A percentile compares a stretch with the other conserved stretches of the same genome.
Evolutionary conservation across 2,113 vertebrate species (phyloP).

Genomic region (Xiphophorus couchianus): DNA sequence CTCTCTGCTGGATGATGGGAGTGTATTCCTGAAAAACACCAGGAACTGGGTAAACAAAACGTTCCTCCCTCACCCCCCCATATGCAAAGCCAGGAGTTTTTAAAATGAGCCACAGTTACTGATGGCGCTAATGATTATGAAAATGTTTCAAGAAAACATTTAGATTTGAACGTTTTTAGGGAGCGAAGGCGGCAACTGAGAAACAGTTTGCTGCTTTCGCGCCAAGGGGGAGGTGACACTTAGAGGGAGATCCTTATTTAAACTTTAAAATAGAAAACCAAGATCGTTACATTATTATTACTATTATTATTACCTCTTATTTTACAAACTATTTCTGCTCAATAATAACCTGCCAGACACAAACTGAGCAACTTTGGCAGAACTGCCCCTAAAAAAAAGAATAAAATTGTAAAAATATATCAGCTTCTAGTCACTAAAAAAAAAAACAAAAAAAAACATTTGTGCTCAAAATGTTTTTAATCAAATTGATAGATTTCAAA

Average conservation of each 20-base stretch:
- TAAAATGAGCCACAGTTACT: slow-evolving; percentile 55
- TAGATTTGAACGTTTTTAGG: slow-evolving; percentile 47
- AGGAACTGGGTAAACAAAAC: slow-evolving; percentile 70
- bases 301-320: slow-evolving; percentile 19
- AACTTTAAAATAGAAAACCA: slow-evolving; percentile 4
- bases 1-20: slow-evolving; percentile 66
- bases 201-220: slow-evolving; percentile 2
- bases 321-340: neutral
- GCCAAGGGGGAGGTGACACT: too few relatives aligned
- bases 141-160: slow-evolving; percentile 50
- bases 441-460: too few relatives aligned
- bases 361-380: slow-evolving; percentile 40
- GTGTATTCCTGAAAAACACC: slow-evolving; percentile 69
- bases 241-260: neutral
- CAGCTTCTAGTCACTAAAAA: neutral
- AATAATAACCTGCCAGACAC: slow-evolving; percentile 6
- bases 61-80: slow-evolving; percentile 11
- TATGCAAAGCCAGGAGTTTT: slow-evolving; percentile 51
- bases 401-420: neutral
- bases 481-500: too few relatives aligned
- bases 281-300: neutral
- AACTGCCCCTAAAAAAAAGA: slow-evolving; percentile 44
- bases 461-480: too few relatives aligned
- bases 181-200: slow-evolving; percentile 27
- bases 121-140: slow-evolving; percentile 61